Conservation (phyloP, 2,888 invertebrate genomes). For the Heteromurus nitidus region DNA sequence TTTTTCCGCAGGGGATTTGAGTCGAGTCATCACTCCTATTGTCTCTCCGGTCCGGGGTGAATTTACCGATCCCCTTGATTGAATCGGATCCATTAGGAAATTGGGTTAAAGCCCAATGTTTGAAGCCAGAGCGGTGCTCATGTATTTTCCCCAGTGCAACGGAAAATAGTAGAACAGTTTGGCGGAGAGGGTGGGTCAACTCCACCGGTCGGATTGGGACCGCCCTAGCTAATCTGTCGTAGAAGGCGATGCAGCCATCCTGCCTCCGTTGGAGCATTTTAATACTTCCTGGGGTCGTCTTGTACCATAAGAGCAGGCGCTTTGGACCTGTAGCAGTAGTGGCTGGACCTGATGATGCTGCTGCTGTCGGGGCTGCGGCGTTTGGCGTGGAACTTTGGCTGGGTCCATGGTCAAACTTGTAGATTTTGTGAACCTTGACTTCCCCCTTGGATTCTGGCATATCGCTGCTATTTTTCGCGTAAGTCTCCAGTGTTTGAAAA, state of each 20-base stretch:
- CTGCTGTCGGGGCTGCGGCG: too few species aligned
- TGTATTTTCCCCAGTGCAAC: neutral
- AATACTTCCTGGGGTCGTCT: neutral
- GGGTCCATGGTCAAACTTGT: too few species aligned
- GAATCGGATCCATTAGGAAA: neutral
- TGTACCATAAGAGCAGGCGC: slow-evolving; percentile 1
- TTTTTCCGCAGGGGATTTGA: neutral
- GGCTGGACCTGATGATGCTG: too few species aligned
- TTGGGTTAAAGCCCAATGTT: neutral
- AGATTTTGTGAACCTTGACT: too few species aligned
- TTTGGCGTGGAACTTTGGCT: too few species aligned
- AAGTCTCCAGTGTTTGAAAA: too few species aligned
- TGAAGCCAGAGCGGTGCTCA: neutral
- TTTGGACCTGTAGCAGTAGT: too few species aligned
- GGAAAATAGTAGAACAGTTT: neutral
- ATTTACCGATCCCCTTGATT: neutral
- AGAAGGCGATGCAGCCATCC: slow-evolving; percentile 1
- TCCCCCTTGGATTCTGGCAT: too few species aligned
- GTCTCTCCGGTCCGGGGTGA: neutral
- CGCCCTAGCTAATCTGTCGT: neutral
- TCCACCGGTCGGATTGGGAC: neutral
- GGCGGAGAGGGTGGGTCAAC: neutral
- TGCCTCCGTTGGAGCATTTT: neutral
- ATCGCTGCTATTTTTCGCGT: too few species aligned
- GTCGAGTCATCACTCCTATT: neutral